Evolutionary conservation across 2,888 invertebrate species (phyloP).

Genomic region (Vesta saturnalis): DNA sequence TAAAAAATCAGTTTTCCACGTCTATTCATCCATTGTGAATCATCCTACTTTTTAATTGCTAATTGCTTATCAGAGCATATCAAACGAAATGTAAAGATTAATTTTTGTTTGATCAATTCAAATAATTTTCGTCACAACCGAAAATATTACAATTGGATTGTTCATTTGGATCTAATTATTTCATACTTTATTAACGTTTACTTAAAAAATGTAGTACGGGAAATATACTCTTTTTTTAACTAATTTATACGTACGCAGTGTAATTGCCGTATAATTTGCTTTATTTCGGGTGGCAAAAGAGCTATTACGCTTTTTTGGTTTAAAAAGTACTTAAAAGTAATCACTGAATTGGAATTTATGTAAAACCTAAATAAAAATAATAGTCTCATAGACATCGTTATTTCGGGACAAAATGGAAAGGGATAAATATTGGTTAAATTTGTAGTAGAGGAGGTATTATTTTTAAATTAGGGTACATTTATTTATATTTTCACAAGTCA

Average conservation of each 20-base stretch:
- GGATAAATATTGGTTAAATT: too few species aligned
- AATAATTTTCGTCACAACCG: too few species aligned
- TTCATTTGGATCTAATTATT: not conserved
- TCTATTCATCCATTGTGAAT: too few species aligned
- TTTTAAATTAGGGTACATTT: not conserved
- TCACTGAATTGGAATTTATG: not conserved
- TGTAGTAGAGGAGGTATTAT: not conserved
- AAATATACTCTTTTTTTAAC: not conserved
- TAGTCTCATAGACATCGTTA: too few species aligned
- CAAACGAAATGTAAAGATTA: too few species aligned
- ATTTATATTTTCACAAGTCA: not conserved
- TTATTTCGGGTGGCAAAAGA: too few species aligned
- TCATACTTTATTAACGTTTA: not conserved
- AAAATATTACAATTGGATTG: not conserved
- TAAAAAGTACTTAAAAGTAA: not conserved
- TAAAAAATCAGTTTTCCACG: too few species aligned
- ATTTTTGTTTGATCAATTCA: too few species aligned
- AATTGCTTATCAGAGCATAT: too few species aligned
- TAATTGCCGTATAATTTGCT: not conserved
- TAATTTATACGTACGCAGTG: not conserved
- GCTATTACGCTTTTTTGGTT: not conserved
- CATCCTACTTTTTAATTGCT: too few species aligned
- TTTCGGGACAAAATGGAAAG: too few species aligned
- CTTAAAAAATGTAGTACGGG: not conserved
- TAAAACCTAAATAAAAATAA: too few species aligned